A percentile compares a stretch with the other conserved stretches of the same genome.
These are phyloP conservation scores for Machimus atricapillus DNA, from an alignment of 2,888 invertebrate species.

Conservation along the genomic window DNA sequence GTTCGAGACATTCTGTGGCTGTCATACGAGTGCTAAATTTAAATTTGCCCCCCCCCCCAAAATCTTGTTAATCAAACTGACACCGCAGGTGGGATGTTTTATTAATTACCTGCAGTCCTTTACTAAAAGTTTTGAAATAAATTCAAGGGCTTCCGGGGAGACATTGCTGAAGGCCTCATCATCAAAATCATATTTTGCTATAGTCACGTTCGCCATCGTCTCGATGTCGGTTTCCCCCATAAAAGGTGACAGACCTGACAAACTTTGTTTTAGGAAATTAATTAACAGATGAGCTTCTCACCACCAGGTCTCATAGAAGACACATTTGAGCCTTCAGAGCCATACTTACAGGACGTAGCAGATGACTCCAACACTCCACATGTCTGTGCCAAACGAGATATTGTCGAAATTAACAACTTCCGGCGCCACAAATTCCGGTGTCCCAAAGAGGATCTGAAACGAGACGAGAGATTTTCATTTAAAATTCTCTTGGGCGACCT, in stretches of 20 bases:
- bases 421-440: slow-evolving; percentile 98
- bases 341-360: slow-evolving; percentile 95
- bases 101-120: slow-evolving; percentile 88
- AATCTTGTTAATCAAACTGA: slow-evolving; percentile 47
- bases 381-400: slow-evolving; percentile 94
- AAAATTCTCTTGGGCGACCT: not conserved
- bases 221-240: slow-evolving; percentile 98
- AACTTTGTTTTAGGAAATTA: slow-evolving; percentile 63
- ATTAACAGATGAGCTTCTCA: slow-evolving; percentile 43
- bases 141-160: slow-evolving; percentile 94
- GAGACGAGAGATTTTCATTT: not conserved
- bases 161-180: slow-evolving; percentile 96
- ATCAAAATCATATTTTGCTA: slow-evolving; percentile 96
- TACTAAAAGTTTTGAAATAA: slow-evolving; percentile 88
- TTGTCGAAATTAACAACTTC: slow-evolving; percentile 99
- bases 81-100: slow-evolving; percentile 41
- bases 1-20: slow-evolving; percentile 83
- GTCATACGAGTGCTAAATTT: slow-evolving; percentile 76
- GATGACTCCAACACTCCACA: slow-evolving; percentile 99
- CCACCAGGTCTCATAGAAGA: not conserved
- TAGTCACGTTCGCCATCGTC: slow-evolving; percentile 98
- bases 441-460: slow-evolving; percentile 84
- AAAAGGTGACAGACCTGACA: slow-evolving; percentile 97
- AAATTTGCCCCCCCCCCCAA: not conserved
- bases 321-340: not conserved